A percentile compares a stretch with the other conserved stretches of the same genome.
Conservation (phyloP, 2,113 vertebrate species). For the Neotoma lepida region DNA sequence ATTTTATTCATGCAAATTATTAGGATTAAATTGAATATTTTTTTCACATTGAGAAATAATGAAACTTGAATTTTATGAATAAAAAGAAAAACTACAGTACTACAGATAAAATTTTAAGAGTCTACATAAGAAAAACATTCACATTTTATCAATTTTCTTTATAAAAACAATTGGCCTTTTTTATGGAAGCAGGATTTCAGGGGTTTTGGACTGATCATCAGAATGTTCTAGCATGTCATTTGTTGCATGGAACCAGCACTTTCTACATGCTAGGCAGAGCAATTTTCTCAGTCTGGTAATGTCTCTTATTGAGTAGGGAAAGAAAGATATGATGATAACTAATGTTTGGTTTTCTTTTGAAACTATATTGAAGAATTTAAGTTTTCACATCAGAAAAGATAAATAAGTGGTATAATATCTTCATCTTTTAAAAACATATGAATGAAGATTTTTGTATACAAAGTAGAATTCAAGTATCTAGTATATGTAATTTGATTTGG, state of each 20-base stretch:
- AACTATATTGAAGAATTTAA: neutral
- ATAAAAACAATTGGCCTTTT: neutral
- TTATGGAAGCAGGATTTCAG: neutral
- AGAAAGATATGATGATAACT: neutral
- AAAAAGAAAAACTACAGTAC: neutral
- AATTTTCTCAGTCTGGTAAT: neutral
- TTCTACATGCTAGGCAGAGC: neutral
- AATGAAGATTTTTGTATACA: neutral
- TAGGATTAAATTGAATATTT: neutral
- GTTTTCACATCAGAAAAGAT: neutral
- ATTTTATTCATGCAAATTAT: neutral
- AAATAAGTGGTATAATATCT: neutral
- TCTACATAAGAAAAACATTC: neutral
- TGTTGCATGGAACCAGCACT: neutral
- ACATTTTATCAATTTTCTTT: neutral
- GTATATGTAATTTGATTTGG: neutral
- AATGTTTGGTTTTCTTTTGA: slow-evolving; percentile 14
- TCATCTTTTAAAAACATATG: neutral
- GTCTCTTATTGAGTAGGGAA: neutral
- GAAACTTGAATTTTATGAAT: neutral
- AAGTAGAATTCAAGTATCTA: neutral
- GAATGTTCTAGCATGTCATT: neutral
- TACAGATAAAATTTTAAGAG: neutral
- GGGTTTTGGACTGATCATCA: neutral
- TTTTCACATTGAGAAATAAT: neutral